Evolutionary conservation across 92 coral and sea anemone species (phyloP), one percentile per base, ranked within the genome.

Genomic region (Epizoanthus rinbou): DNA sequence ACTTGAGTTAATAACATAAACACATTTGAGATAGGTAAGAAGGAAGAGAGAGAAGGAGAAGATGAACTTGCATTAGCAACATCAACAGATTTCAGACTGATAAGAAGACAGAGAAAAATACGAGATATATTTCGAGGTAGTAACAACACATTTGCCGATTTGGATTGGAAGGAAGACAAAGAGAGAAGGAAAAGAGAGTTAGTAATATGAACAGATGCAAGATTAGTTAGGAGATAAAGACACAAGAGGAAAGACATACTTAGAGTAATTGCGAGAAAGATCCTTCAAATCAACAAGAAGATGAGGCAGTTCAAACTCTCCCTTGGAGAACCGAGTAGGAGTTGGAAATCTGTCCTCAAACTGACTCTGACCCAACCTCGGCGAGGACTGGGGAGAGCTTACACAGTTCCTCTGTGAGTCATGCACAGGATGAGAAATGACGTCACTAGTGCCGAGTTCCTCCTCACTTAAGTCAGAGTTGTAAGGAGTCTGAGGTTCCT

Each of bases 281-380:
- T 71, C 58, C 57, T 33, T 71, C 33, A 39, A n/a, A 15, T 71
- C 76, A 45, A 13, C 33, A 18, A 19, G 57, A 71, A 58, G 57
- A 43, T 22, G 54, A n/a, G 57, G 76, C 16, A 71, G 76, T 15
- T 18, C 58, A 71, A 71, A 23, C 22, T 71, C 76, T 71, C 57
- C 76, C 76, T 71, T 71, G 13, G 45, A 67, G 50, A 33, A 33
- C 47, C 54, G 58, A 71, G 76, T n/a, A 22, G 76, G 76, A 43
- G 56, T 71, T 14, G 76, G 76, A 28, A 71, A 71, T 21, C 56
- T 45, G 33, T 45, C 57, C 31, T 10, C 14, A 3, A 71, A 19
- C 23, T 25, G 43, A 35, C 43, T 8, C 17, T 16, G 11, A 41
- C 54, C 10, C 54, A 43, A 54, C 75, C 31, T 19, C 17, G 16